These are phyloP conservation scores for Gari tellinella DNA, from an alignment of 2,888 invertebrate genomes.

Conservation along the genomic window DNA sequence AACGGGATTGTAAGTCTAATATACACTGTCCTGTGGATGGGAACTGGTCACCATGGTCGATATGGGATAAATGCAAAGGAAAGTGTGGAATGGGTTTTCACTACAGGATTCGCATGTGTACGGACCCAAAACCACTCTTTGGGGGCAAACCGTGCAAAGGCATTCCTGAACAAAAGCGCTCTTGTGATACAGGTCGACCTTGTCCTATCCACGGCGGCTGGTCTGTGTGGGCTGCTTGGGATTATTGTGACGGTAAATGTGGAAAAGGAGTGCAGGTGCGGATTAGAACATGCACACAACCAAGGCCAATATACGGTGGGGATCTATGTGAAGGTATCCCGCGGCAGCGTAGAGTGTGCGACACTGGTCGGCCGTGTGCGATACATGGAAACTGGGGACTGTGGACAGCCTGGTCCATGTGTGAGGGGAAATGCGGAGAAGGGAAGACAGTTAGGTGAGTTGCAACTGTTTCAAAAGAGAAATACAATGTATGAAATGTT, in stretches of 20 bases:
- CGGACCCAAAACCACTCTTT: slow-evolving; percentile 43
- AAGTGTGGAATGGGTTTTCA: slow-evolving; percentile 44
- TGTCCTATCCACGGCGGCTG: slow-evolving; percentile 55
- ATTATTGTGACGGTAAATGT: slow-evolving; percentile 39
- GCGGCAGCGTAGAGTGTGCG: slow-evolving; percentile 33
- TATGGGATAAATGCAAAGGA: slow-evolving; percentile 39
- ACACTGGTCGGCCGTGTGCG: slow-evolving; percentile 26
- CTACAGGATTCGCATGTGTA: slow-evolving; percentile 35
- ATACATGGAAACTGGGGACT: slow-evolving; percentile 47
- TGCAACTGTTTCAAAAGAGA: neutral
- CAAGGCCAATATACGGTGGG: slow-evolving; percentile 49
- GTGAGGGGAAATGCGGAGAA: slow-evolving; percentile 38
- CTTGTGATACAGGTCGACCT: slow-evolving; percentile 36
- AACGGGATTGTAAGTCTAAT: slow-evolving; percentile 22
- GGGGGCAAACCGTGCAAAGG: slow-evolving; percentile 49
- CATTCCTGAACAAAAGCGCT: slow-evolving; percentile 22
- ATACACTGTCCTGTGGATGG: slow-evolving; percentile 41
- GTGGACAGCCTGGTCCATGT: slow-evolving; percentile 42
- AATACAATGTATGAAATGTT: too few species aligned
- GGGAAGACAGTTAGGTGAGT: slow-evolving; percentile 33
- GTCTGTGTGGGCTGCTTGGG: slow-evolving; percentile 46
- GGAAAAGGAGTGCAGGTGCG: slow-evolving; percentile 33
- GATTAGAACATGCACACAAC: slow-evolving; percentile 48
- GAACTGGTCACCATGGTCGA: slow-evolving; percentile 44
- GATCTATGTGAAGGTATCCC: slow-evolving; percentile 36